phyloP scores from a whole-genome alignment of 2,888 invertebrate genomes.

The Philaethria dido region DNA sequence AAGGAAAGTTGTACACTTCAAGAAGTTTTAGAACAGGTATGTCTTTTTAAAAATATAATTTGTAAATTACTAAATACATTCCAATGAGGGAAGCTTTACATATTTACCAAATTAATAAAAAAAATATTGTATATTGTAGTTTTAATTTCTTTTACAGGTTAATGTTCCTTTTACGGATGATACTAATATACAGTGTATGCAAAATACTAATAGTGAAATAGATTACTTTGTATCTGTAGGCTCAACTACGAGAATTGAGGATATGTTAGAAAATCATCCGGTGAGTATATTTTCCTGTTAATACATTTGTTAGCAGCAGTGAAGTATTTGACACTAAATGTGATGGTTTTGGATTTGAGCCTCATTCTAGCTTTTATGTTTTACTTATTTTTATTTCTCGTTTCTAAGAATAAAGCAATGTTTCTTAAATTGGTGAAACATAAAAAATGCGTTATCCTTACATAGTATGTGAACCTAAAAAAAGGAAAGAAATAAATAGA shows the following conservation, averaged over 20 bases:
- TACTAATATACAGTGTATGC: slow-evolving; percentile 89
- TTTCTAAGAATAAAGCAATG: too few species aligned
- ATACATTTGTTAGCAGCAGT: too few species aligned
- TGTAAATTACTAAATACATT: too few species aligned
- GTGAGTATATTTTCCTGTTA: slow-evolving; percentile 54
- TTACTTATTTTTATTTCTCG: neutral
- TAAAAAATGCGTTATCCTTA: too few species aligned
- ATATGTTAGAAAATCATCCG: slow-evolving; percentile 80
- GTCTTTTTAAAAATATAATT: neutral
- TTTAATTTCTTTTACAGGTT: slow-evolving; percentile 70
- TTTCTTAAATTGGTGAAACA: too few species aligned
- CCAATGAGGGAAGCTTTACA: too few species aligned
- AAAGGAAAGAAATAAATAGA: too few species aligned
- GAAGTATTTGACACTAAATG: too few species aligned
- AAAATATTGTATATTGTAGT: too few species aligned
- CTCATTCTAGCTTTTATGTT: neutral
- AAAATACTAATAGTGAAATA: slow-evolving; percentile 89
- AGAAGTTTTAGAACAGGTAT: slow-evolving; percentile 91
- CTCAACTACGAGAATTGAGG: slow-evolving; percentile 77
- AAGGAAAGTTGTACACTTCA: slow-evolving; percentile 92
- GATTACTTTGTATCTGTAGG: slow-evolving; percentile 92
- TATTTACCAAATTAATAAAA: too few species aligned
- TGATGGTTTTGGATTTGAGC: too few species aligned
- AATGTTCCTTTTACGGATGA: slow-evolving; percentile 88
- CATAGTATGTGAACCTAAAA: too few species aligned